Conservation (phyloP, 2,113 vertebrate genomes). For the Poicephalus meyeri region DNA sequence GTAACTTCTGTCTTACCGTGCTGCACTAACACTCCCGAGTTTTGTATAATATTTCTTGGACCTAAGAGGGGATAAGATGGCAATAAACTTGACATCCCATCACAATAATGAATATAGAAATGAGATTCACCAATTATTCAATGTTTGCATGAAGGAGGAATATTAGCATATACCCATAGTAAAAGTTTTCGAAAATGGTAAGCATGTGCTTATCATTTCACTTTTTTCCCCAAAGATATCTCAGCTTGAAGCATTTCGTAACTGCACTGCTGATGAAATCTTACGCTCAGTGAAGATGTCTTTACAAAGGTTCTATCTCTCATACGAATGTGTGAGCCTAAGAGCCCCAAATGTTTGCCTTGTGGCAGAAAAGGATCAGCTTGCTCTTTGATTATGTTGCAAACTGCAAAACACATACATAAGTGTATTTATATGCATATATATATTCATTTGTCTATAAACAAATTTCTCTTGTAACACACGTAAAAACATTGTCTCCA, state of each 20-base stretch:
- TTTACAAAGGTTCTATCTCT: not conserved
- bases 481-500: not conserved
- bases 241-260: constrained; percentile 33
- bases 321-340: not conserved
- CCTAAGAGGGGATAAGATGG: not conserved
- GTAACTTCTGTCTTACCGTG: not conserved
- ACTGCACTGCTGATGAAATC: constrained; percentile 20
- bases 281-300: constrained; percentile 27
- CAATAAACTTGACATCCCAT: not conserved
- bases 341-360: not conserved
- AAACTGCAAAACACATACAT: not conserved
- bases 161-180: not conserved
- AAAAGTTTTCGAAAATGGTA: not conserved
- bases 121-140: not conserved
- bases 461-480: not conserved
- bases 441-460: not conserved
- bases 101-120: not conserved
- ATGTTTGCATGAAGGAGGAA: not conserved
- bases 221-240: constrained; percentile 38
- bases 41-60: not conserved
- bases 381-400: not conserved
- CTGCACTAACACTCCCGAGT: not conserved
- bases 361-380: not conserved
- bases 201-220: constrained; percentile 33
- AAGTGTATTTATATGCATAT: not conserved